A percentile compares a stretch with the other conserved stretches of the same genome.
phyloP scores from a whole-genome alignment of 2,888 invertebrate species.

The Cheilosia urbana region DNA sequence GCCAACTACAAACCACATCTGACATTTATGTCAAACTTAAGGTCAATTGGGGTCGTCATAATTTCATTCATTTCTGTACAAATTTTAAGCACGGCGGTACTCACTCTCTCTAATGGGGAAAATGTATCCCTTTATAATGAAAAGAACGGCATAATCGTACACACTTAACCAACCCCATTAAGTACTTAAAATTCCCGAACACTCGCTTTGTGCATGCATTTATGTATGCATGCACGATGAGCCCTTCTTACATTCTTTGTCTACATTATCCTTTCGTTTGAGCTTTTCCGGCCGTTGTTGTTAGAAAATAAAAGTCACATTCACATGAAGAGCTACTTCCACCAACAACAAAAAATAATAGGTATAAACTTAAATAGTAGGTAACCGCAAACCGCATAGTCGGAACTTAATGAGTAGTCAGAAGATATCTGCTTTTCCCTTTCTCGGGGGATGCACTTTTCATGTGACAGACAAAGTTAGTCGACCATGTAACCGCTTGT shows the following conservation, averaged over 20 bases:
- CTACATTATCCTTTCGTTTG: slow-evolving; percentile 52
- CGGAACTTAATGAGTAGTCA: slow-evolving; percentile 65
- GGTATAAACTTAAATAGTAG: slow-evolving; percentile 48
- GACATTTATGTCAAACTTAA: no score
- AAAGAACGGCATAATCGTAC: no score
- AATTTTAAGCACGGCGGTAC: no score
- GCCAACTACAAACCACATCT: no score
- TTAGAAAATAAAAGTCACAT: slow-evolving; percentile 34
- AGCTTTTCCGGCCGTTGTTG: slow-evolving; percentile 38
- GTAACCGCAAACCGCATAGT: slow-evolving; percentile 56
- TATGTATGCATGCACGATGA: slow-evolving; percentile 3
- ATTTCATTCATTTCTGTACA: no score
- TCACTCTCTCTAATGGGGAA: no score
- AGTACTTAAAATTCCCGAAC: slow-evolving; percentile 5
- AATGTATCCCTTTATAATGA: no score
- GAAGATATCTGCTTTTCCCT: slow-evolving; percentile 2
- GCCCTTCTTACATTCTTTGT: slow-evolving; percentile 40
- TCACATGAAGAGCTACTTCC: no score
- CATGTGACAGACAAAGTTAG: slow-evolving; percentile 38
- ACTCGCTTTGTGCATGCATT: slow-evolving; percentile 37
- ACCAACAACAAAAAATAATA: slow-evolving; percentile 19
- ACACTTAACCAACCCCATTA: slow-evolving; percentile 30
- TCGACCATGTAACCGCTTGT: slow-evolving; percentile 57
- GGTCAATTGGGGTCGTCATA: no score
- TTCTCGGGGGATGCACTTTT: neutral